These are phyloP conservation scores for Pseudobourletiella spinata DNA, from an alignment of 1,140 invertebrate genomes.

Conservation along the genomic window DNA sequence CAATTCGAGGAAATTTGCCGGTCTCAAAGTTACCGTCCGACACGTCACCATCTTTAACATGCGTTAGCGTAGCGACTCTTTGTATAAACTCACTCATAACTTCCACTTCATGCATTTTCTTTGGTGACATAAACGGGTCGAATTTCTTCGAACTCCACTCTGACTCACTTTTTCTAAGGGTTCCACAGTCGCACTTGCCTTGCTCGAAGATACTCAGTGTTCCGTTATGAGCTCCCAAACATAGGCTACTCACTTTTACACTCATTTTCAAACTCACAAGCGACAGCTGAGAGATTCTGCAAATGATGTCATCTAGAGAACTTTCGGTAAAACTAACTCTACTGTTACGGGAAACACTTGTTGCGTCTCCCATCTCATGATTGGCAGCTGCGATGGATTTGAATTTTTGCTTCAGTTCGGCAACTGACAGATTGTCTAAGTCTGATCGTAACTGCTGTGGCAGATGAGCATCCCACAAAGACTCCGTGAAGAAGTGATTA, in stretches of 20 bases:
- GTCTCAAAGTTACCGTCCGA: neutral
- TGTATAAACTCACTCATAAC: slow-evolving; percentile 49
- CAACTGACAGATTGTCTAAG: slow-evolving; percentile 40
- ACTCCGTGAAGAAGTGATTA: slow-evolving; percentile 66
- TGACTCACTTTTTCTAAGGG: too few relatives aligned
- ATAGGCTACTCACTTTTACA: neutral
- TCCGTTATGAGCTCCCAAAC: too few relatives aligned
- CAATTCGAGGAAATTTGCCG: neutral
- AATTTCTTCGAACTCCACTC: slow-evolving; percentile 4
- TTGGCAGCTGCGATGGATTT: slow-evolving; percentile 40
- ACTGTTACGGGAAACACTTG: slow-evolving; percentile 33
- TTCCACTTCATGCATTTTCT: slow-evolving; percentile 75
- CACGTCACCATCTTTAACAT: neutral
- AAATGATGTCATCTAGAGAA: slow-evolving; percentile 36
- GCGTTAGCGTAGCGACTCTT: slow-evolving; percentile 37
- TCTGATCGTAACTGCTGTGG: slow-evolving; percentile 16
- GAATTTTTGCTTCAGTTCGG: slow-evolving; percentile 49
- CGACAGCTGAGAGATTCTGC: slow-evolving; percentile 38
- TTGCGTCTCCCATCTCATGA: slow-evolving; percentile 41
- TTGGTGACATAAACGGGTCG: slow-evolving; percentile 60
- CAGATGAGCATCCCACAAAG: slow-evolving; percentile 51
- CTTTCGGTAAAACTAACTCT: slow-evolving; percentile 35
- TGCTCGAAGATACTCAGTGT: too few relatives aligned
- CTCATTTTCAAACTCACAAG: slow-evolving; percentile 37
- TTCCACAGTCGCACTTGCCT: too few relatives aligned